Conservation (phyloP, 2,888 invertebrate genomes). For the Mythimna impura region DNA sequence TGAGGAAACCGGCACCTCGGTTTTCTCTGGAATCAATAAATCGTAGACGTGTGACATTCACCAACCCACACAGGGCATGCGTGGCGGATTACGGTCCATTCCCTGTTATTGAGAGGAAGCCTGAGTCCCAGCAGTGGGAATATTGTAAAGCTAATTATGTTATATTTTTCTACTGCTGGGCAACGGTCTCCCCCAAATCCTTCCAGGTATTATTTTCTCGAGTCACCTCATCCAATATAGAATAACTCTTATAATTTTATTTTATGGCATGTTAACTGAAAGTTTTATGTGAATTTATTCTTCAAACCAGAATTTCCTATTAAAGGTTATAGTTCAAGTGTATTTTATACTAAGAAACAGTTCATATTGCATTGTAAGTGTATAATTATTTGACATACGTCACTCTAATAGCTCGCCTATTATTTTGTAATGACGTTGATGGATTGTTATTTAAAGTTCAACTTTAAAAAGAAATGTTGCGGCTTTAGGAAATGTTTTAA, state of each 20-base stretch:
- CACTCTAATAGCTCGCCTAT: background rate
- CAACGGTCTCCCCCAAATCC: no score
- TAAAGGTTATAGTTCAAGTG: constrained; percentile 26
- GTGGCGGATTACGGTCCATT: no score
- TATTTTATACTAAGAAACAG: constrained; percentile 15
- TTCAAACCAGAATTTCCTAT: background rate
- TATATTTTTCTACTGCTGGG: no score
- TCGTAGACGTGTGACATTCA: no score
- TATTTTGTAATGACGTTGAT: background rate
- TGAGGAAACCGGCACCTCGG: no score
- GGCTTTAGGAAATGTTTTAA: background rate
- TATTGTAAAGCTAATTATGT: no score
- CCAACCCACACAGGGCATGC: no score
- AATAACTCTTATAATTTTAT: background rate
- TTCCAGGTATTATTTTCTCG: no score
- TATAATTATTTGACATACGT: background rate
- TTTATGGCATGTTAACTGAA: constrained; percentile 11
- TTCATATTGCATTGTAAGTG: constrained; percentile 29
- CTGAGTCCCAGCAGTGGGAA: no score
- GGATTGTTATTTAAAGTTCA: background rate
- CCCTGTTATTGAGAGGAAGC: no score
- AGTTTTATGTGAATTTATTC: background rate
- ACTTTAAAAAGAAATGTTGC: background rate
- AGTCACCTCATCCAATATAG: no score
- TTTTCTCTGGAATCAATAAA: no score